Evolutionary conservation across 2,888 invertebrate genomes (phyloP), one percentile per base, ranked within the genome.

Genomic region (Volucella zonaria): DNA sequence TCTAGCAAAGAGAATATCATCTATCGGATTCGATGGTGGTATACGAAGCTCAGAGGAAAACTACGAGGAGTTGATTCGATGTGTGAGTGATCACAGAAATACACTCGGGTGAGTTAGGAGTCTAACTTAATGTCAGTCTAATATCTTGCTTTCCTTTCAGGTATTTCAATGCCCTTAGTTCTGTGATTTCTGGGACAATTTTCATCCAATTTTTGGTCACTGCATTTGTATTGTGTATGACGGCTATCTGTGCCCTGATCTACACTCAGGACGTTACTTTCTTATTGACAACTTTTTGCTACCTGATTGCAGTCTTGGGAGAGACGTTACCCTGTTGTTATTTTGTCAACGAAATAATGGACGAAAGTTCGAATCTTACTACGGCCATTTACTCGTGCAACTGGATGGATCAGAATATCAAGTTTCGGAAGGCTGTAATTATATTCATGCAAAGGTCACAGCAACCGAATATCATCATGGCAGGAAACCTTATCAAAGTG

Each of bases 371-470:
- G 3, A 64, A 82, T 40, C 51, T 89, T 12, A 88, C 88, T 6
- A 87, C 86, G 0, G 87, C 88, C 2, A 87, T 89, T 42, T 89
- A 88, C 70, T 87, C 82, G 1, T 88, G 88, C 68, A 88, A 88
- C 64, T 89, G 89, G 89, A 86, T 87, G 64, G 88, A 88, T 40
- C 88, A 89, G 74, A 70, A 88, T 81, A 31, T 49, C 1, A 79
- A 75, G 59, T 89, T 88, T 66, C 88, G 88, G 1, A 87, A 87
- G 67, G 87, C 88, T 10, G 67, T 89, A 12, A 89, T 89, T 8
- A 88, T 89, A 58, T 89, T 89, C 47, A 89, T 89, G 89, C 88
- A 89, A 61, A 87, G 88, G 56, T 87, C 88, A 0, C 89, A 89
- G 62, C 86, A 83, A 38, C 52, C 66, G 1, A 87, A 78, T 10